Evolutionary conservation across 2,888 invertebrate genomes (phyloP).

Genomic region (Timema podura): DNA sequence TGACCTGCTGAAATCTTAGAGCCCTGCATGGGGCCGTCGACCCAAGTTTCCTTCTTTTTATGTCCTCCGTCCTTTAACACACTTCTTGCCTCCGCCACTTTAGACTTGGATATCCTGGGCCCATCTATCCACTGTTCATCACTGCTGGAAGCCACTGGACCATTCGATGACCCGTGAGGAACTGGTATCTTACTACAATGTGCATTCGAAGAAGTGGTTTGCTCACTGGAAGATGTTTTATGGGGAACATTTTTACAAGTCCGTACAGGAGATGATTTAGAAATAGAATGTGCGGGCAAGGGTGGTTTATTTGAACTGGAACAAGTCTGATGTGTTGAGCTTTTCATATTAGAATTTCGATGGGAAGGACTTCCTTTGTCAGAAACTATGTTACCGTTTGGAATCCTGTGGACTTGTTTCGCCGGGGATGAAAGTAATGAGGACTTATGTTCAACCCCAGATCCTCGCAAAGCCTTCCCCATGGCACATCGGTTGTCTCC

Average conservation of each 20-base stretch:
- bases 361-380: slow-evolving; percentile 33
- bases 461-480: slow-evolving; percentile 74
- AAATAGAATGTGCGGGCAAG: slow-evolving; percentile 19
- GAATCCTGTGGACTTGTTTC: slow-evolving; percentile 39
- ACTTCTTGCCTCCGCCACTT: slow-evolving; percentile 69
- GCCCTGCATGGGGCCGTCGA: slow-evolving; percentile 86
- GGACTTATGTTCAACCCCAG: slow-evolving; percentile 58
- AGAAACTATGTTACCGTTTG: slow-evolving; percentile 17
- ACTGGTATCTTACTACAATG: slow-evolving; percentile 21
- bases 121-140: slow-evolving; percentile 98
- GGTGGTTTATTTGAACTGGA: slow-evolving; percentile 13
- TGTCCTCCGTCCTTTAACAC: slow-evolving; percentile 73
- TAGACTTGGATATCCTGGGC: slow-evolving; percentile 80
- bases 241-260: slow-evolving; percentile 8
- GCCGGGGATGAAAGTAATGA: slow-evolving; percentile 43
- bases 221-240: slow-evolving; percentile 20
- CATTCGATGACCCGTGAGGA: slow-evolving; percentile 15
- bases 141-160: slow-evolving; percentile 44
- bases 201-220: slow-evolving; percentile 3
- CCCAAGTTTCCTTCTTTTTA: slow-evolving; percentile 88
- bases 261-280: slow-evolving; percentile 26
- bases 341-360: slow-evolving; percentile 52
- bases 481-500: slow-evolving; percentile 80
- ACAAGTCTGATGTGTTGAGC: slow-evolving; percentile 12
- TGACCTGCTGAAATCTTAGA: slow-evolving; percentile 50